Percentiles rank a stretch among this genome's conserved stretches.
phyloP scores from a whole-genome alignment of 2,888 invertebrate genomes.

The Urechis unicinctus region DNA sequence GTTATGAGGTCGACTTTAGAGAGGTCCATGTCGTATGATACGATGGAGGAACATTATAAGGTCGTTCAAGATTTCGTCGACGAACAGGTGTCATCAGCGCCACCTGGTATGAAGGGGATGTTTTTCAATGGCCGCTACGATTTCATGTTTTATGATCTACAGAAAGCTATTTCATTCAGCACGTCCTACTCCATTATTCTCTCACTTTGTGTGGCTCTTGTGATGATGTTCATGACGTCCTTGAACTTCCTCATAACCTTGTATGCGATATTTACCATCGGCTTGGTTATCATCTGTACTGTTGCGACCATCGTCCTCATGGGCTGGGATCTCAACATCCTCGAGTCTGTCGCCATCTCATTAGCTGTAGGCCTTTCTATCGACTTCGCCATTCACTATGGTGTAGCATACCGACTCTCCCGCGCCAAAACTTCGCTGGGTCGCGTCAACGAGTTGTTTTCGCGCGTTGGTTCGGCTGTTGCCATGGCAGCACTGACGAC shows the following conservation, averaged over 20 bases:
- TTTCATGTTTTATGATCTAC: constrained; percentile 86
- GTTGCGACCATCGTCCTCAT: constrained; percentile 56
- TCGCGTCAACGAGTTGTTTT: constrained; percentile 16
- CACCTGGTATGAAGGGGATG: constrained; percentile 69
- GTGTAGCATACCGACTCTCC: constrained; percentile 62
- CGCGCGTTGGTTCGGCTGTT: constrained; percentile 70
- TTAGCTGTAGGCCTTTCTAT: constrained; percentile 85
- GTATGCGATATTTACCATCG: constrained; percentile 75
- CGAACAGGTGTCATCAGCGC: constrained; percentile 63
- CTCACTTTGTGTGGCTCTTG: constrained; percentile 68
- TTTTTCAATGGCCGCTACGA: constrained; percentile 51
- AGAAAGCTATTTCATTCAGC: constrained; percentile 71
- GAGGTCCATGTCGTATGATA: constrained; percentile 63
- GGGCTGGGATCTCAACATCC: constrained; percentile 83
- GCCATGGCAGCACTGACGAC: constrained; percentile 79
- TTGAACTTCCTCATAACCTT: constrained; percentile 74
- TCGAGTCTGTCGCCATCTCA: constrained; percentile 84
- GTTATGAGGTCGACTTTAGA: constrained; percentile 32
- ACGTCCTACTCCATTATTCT: constrained; percentile 73
- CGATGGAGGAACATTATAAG: constrained; percentile 69
- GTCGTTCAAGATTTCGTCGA: constrained; percentile 72
- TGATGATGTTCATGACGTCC: constrained; percentile 75
- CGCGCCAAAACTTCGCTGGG: background rate
- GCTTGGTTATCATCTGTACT: constrained; percentile 76
- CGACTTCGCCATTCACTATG: constrained; percentile 85